Evolutionary conservation across 2,113 vertebrate genomes (phyloP).

Genomic region (Circaetus gallicus): DNA sequence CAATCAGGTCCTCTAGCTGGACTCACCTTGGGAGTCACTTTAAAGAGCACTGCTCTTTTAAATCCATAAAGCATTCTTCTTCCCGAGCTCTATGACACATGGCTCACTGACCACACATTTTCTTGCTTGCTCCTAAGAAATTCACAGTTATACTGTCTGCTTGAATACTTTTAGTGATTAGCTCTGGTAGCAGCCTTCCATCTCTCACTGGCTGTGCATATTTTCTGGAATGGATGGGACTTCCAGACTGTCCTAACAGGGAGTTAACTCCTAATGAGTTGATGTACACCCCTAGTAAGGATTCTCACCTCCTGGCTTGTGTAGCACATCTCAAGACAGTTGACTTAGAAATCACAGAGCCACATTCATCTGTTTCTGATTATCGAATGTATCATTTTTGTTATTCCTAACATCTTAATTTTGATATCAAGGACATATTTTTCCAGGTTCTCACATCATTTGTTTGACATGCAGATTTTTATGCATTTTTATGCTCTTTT

Average conservation of each 20-base stretch:
- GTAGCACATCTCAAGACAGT: neutral
- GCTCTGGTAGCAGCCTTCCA: neutral
- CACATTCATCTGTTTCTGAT: conserved; percentile 1
- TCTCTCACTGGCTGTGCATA: neutral
- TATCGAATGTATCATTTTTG: neutral
- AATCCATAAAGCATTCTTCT: neutral
- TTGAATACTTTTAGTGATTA: neutral
- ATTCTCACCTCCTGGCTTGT: neutral
- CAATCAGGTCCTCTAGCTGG: neutral
- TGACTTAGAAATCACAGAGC: neutral
- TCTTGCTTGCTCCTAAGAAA: neutral
- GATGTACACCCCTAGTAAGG: neutral
- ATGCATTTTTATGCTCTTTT: neutral
- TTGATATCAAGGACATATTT: neutral
- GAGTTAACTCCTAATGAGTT: neutral
- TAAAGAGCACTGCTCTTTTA: neutral
- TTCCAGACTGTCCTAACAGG: neutral
- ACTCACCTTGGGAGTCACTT: neutral
- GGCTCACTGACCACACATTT: neutral
- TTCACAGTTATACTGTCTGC: neutral
- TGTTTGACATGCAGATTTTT: neutral
- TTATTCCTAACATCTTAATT: neutral
- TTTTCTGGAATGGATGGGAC: neutral
- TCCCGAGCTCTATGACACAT: neutral
- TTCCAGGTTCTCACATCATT: neutral